Conservation (phyloP, 2,888 invertebrate species). For the Tribolium freemani region DNA sequence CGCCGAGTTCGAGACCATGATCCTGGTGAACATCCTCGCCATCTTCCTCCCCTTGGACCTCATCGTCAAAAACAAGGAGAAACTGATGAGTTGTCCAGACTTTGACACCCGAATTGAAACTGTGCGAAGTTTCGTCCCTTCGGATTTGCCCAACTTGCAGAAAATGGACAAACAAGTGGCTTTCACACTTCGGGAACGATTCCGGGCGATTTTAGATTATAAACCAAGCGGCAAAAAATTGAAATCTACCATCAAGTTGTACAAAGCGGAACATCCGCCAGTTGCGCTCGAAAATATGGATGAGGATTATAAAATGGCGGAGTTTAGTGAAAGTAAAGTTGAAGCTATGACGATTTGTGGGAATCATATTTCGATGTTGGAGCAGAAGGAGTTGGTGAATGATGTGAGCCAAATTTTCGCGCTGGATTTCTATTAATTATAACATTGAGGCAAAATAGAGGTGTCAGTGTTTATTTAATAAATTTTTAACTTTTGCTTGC, state of each 20-base stretch:
- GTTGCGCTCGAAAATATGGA: background rate
- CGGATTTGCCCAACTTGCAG: background rate
- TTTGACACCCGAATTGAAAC: background rate
- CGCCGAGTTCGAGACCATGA: slow-evolving; percentile 70
- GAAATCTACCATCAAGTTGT: background rate
- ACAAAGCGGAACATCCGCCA: background rate
- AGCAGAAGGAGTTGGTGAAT: background rate
- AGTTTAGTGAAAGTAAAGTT: background rate
- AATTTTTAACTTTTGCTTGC: background rate
- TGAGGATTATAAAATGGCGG: background rate
- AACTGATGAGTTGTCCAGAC: background rate
- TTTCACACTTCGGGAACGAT: background rate
- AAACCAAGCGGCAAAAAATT: background rate
- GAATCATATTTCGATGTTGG: background rate
- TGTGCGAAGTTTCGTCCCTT: background rate
- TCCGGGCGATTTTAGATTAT: background rate
- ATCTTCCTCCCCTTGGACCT: background rate
- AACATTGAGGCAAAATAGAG: background rate
- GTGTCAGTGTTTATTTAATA: background rate
- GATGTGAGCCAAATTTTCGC: background rate
- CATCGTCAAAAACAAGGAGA: slow-evolving; percentile 16
- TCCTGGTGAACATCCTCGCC: slow-evolving; percentile 65
- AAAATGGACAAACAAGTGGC: background rate
- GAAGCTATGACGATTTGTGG: background rate
- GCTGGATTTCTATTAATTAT: background rate